These are phyloP conservation scores for Thalpophila matura DNA, from an alignment of 2,888 invertebrate genomes.

Conservation along the genomic window DNA sequence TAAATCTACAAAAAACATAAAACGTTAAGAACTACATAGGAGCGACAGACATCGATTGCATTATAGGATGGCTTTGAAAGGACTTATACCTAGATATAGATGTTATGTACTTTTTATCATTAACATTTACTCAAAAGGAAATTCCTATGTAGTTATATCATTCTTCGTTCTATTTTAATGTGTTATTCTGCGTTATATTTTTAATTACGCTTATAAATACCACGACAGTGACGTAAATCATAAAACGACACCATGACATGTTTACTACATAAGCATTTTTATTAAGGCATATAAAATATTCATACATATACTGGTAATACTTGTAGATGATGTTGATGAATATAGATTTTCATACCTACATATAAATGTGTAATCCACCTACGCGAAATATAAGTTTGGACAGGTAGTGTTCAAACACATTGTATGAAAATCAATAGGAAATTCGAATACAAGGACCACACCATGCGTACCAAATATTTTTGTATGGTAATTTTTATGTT, in stretches of 20 bases:
- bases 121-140: no score
- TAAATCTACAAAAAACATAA: no score
- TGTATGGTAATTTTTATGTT: no score
- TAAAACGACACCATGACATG: constrained; percentile 24
- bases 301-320: background rate
- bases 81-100: no score
- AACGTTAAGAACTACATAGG: no score
- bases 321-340: constrained; percentile 8
- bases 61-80: no score
- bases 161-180: constrained; percentile 3
- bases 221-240: constrained; percentile 47
- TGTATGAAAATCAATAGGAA: background rate
- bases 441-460: background rate
- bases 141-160: background rate
- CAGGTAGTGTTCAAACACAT: background rate
- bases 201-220: constrained; percentile 38
- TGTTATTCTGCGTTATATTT: constrained; percentile 19
- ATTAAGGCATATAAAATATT: constrained; percentile 16
- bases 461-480: no score
- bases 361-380: background rate
- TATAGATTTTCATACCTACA: background rate
- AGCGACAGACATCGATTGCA: no score
- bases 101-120: no score
- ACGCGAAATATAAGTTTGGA: background rate
- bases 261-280: constrained; percentile 7